A percentile compares a stretch with the other conserved stretches of the same genome.
Evolutionary conservation across 2,888 invertebrate genomes (phyloP).

Genomic region (Listrodromus nycthemerus): DNA sequence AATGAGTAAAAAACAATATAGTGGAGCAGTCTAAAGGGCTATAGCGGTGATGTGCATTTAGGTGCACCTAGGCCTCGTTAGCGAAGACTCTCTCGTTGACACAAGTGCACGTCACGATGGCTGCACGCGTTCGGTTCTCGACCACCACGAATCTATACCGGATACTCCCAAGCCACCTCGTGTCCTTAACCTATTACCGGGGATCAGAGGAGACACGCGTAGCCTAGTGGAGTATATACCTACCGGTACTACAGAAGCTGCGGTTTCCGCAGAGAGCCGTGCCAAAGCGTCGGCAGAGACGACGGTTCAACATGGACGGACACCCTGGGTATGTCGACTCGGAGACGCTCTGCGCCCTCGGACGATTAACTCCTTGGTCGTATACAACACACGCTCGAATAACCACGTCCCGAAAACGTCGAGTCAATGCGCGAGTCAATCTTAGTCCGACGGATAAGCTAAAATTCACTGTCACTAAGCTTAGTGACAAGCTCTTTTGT

Average conservation of each 20-base stretch:
- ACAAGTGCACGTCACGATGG: background rate
- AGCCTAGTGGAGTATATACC: conserved; percentile 42
- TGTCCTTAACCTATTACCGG: conserved; percentile 63
- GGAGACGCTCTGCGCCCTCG: conserved; percentile 41
- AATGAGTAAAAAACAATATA: background rate
- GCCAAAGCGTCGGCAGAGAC: conserved; percentile 35
- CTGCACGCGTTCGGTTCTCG: conserved; percentile 24
- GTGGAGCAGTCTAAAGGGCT: background rate
- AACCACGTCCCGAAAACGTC: conserved; percentile 51
- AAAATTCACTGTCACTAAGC: background rate
- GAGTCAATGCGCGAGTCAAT: conserved; percentile 46
- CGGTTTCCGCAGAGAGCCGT: conserved; percentile 24
- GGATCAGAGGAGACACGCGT: conserved; percentile 51
- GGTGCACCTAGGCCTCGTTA: background rate
- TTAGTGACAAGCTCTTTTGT: background rate
- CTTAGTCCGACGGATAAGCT: conserved; percentile 2
- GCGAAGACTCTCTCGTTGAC: background rate
- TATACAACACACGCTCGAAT: conserved; percentile 50
- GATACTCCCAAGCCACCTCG: conserved; percentile 39
- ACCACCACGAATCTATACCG: conserved; percentile 42
- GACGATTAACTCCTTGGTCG: conserved; percentile 55
- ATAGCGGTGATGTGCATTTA: background rate
- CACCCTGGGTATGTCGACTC: conserved; percentile 34
- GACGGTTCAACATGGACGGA: conserved; percentile 40
- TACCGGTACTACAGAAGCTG: conserved; percentile 32